Conservation (phyloP, 2,113 vertebrate genomes). For the Psammodynastes pulverulentus region DNA sequence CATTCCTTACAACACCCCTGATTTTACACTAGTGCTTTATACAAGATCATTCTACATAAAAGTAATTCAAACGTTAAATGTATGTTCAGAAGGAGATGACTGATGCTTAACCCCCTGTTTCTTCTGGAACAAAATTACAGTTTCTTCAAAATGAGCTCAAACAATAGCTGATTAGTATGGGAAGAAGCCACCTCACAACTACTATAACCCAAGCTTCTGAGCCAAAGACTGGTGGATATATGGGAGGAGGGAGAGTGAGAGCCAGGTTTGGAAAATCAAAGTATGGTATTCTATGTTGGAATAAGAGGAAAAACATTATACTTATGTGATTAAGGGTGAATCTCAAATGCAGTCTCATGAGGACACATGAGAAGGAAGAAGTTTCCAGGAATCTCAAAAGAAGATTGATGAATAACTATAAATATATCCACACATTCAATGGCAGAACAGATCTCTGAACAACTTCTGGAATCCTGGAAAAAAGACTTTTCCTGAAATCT, state of each 20-base stretch:
- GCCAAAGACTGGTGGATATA: background rate
- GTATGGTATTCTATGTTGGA: background rate
- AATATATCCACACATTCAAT: background rate
- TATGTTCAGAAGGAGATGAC: background rate
- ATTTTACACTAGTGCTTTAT: background rate
- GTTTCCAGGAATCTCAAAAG: background rate
- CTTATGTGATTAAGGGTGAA: background rate
- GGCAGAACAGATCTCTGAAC: background rate
- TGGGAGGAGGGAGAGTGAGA: background rate
- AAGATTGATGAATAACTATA: background rate
- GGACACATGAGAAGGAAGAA: background rate
- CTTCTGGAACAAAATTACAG: background rate
- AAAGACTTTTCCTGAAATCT: background rate
- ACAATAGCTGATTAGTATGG: background rate
- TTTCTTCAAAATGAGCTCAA: background rate
- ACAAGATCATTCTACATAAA: background rate
- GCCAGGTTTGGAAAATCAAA: background rate
- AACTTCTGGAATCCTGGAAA: background rate
- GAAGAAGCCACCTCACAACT: background rate
- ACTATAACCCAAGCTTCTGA: background rate
- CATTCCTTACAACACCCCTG: background rate
- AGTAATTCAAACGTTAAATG: background rate
- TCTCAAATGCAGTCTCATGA: background rate
- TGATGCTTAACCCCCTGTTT: background rate
- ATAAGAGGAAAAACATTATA: background rate